Base-by-base conservation (phyloP, 2,113 vertebrate species). In the Mesitornis unicolor region DNA sequence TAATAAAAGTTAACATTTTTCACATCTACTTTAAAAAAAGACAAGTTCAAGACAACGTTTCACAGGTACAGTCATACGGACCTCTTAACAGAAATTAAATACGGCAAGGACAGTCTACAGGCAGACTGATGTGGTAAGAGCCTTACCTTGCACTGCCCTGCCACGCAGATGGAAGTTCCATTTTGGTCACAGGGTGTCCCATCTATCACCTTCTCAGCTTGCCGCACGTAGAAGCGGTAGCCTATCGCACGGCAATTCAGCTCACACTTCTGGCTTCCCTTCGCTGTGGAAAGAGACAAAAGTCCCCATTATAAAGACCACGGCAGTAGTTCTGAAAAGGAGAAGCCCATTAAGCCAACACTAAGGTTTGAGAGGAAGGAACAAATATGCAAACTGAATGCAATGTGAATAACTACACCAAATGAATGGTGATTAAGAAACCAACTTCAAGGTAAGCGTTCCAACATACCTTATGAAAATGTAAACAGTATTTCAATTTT, bases 181-280 rank as follows among this genome's bases (percentile, higher is more conserved):
- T 99, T 99, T 73, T 93, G 97, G 65, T 99, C 99, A 40, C 99
- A 99, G 0, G 99, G 99, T 0, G 99, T 99, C 29, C 99, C 99
- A 2, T 99, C 99, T 1, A 98, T 99, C 85, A 99, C 99, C 36
- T 96, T 98, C 67, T 99, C 99, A 1, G 99, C 97, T 91, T 99
- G 98, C 16, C 98, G 98, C 28, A 99, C 99, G 0, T 99, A 99
- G 98, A 99, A 99, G 11, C 99, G 98, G 97, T 99, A 99, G 33
- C 99, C 99, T 14, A 98, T 96, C 0, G 99, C 99, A 7, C 99
- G 98, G 94, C 99, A 99, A 94, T 99, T 99, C 78, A 99, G 98
- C 80, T 99, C 98, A 57, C 99, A 99, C 42, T 98, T 98, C 89
- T 99, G 98, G 45, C 97, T 98, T 20, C 95, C 98, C 48, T 98